Conservation (phyloP, 2,113 vertebrate genomes). For the Cyprinodon brontotheroides region DNA sequence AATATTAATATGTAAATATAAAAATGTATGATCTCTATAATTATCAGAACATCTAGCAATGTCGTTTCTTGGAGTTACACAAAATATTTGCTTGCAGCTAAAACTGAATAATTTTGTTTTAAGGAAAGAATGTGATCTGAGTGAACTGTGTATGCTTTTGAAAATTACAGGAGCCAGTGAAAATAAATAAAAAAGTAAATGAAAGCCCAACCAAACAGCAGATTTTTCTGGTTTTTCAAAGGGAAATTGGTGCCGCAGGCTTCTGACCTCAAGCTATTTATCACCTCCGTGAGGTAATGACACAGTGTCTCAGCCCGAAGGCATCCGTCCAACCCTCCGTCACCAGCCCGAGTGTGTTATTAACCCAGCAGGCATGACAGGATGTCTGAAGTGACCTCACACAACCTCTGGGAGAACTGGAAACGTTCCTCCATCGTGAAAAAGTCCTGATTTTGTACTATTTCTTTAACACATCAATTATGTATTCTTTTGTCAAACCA, state of each 20-base stretch:
- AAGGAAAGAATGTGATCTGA: slow-evolving; percentile 4
- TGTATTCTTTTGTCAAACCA: not conserved
- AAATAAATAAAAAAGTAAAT: slow-evolving; percentile 4
- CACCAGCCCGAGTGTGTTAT: slow-evolving; percentile 71
- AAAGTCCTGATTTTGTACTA: slow-evolving; percentile 3
- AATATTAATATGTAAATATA: not conserved
- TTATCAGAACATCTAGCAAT: not conserved
- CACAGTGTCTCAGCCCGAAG: slow-evolving; percentile 49
- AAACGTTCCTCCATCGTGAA: slow-evolving; percentile 37
- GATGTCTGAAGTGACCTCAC: slow-evolving; percentile 59
- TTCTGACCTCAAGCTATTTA: slow-evolving; percentile 68
- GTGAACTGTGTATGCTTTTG: not conserved
- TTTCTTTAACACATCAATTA: not conserved
- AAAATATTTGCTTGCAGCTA: not conserved
- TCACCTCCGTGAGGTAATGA: slow-evolving; percentile 69
- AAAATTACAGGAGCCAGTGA: slow-evolving; percentile 6
- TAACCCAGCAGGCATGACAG: slow-evolving; percentile 63
- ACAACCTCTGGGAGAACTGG: slow-evolving; percentile 52
- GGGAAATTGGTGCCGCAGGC: slow-evolving; percentile 38
- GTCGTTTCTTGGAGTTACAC: not conserved
- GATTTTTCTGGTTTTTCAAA: slow-evolving; percentile 43
- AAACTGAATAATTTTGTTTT: not conserved
- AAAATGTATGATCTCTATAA: no score
- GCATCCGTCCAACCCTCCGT: slow-evolving; percentile 59
- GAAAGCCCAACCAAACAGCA: slow-evolving; percentile 19